Evolutionary conservation across 1,140 invertebrate genomes (phyloP), one percentile per base, ranked within the genome.

Genomic region (Alviniconcha marisindica): DNA sequence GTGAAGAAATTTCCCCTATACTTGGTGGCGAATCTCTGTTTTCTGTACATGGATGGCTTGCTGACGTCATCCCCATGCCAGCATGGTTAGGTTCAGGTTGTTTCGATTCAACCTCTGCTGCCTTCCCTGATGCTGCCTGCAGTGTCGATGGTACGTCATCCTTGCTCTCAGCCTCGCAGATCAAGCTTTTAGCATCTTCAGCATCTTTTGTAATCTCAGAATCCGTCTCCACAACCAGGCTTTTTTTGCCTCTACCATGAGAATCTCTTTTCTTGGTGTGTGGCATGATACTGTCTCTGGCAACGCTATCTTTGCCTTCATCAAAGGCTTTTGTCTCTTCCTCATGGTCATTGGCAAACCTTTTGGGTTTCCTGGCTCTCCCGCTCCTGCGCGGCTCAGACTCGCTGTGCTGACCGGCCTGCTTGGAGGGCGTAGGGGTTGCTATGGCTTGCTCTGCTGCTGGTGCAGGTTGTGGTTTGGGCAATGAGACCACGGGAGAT

Each of bases 261-360:
- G 74, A 15, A 44, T 4, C 14, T 42, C 74, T 40, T 77, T 54
- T 54, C 36, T 44, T 48, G 38, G 7, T 14, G 2, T n/a, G 21
- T 44, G 36, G 31, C 0, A 5, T 7, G 5, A 24, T 44, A 31
- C 69, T 24, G 28, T 24, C 44, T 71, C 60, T n/a, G 40, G 2
- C 21, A n/a, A 24, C 63, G 51, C 48, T 24, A 24, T 44, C 18
- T 28, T 40, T 21, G 38, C 40, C 38, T 38, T 51, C 24, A 10
- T 66, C 69, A 44, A 44, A 54, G 48, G 18, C 78, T 81, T 76
- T 51, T 78, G 81, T 79, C 74, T 40, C 78, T 79, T 54, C 54
- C 21, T 74, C 78, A 54, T 24, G 36, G 42, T 38, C 42, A 80
- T 21, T 63, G 69, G 56, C 71, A 74, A 71, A 71, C 28, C 63